A percentile compares a stretch with the other conserved stretches of the same genome.
Conservation (phyloP, 1,140 invertebrate genomes). For the Anastatus disparis region DNA sequence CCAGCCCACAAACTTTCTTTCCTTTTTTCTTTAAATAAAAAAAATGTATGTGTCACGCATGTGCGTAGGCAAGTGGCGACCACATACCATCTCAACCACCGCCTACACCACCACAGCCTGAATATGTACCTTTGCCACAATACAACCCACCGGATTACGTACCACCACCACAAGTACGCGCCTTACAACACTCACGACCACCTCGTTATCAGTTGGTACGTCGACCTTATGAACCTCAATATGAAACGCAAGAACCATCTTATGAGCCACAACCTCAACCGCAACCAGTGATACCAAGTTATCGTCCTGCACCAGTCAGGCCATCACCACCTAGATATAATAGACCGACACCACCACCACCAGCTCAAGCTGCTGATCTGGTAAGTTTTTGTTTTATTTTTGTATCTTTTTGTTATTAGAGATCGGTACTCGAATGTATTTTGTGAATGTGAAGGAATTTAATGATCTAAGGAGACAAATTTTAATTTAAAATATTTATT, state of each 20-base stretch:
- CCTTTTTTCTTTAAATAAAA: too few relatives aligned
- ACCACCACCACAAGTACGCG: conserved; percentile 68
- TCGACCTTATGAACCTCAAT: conserved; percentile 60
- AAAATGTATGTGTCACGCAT: too few relatives aligned
- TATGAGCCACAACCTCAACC: conserved; percentile 53
- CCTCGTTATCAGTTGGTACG: conserved; percentile 68
- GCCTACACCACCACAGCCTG: conserved; percentile 70
- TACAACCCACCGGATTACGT: conserved; percentile 74
- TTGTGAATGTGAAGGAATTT: not conserved
- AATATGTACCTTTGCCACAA: conserved; percentile 70
- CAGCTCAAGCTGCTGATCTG: too few relatives aligned
- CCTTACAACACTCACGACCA: conserved; percentile 71
- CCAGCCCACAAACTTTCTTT: too few relatives aligned
- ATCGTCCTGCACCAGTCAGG: too few relatives aligned
- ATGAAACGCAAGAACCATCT: conserved; percentile 71
- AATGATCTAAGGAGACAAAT: too few relatives aligned
- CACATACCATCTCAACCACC: conserved; percentile 79
- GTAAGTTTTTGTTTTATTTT: conserved; percentile 15
- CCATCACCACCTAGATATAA: conserved; percentile 44
- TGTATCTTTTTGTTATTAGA: not conserved
- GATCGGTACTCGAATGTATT: not conserved
- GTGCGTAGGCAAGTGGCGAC: conserved; percentile 75
- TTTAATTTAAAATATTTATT: too few relatives aligned
- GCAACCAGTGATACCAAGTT: conserved; percentile 66
- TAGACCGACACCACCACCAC: not conserved